Conservation (phyloP, 1,140 invertebrate species). For the Megalonaias nervosa region DNA sequence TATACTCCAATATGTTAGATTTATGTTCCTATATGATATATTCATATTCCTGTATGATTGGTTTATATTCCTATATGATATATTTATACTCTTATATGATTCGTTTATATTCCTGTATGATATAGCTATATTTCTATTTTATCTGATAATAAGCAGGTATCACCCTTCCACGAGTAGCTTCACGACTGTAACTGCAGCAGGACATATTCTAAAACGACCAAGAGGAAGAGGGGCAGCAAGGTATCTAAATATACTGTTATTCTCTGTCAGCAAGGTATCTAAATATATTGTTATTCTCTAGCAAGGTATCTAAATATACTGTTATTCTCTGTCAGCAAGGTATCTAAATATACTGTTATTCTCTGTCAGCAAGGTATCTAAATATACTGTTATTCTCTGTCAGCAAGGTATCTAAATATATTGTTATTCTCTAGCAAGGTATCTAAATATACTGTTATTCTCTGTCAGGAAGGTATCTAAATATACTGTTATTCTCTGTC, state of each 20-base stretch:
- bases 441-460: neutral
- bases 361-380: constrained; percentile 34
- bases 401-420: constrained; percentile 33
- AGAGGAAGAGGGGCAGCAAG: constrained; percentile 46
- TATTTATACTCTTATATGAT: too few relatives aligned
- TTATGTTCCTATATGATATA: too few relatives aligned
- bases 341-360: neutral
- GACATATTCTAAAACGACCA: constrained; percentile 37
- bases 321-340: constrained; percentile 25
- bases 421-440: constrained; percentile 31
- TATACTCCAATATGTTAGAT: too few relatives aligned
- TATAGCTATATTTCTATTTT: too few relatives aligned
- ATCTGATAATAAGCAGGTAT: constrained; percentile 26
- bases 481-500: neutral
- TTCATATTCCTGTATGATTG: too few relatives aligned
- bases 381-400: neutral
- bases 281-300: neutral
- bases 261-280: constrained; percentile 29
- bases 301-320: constrained; percentile 28
- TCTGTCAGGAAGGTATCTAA: constrained; percentile 39
- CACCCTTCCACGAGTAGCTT: constrained; percentile 51
- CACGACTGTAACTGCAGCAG: constrained; percentile 27
- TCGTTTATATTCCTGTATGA: too few relatives aligned
- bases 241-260: neutral
- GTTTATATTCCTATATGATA: too few relatives aligned